Percentiles rank a stretch among this genome's conserved stretches.
These are phyloP conservation scores for Himantopus leucocephalus DNA, from an alignment of 2,113 vertebrate genomes.

Conservation along the genomic window DNA sequence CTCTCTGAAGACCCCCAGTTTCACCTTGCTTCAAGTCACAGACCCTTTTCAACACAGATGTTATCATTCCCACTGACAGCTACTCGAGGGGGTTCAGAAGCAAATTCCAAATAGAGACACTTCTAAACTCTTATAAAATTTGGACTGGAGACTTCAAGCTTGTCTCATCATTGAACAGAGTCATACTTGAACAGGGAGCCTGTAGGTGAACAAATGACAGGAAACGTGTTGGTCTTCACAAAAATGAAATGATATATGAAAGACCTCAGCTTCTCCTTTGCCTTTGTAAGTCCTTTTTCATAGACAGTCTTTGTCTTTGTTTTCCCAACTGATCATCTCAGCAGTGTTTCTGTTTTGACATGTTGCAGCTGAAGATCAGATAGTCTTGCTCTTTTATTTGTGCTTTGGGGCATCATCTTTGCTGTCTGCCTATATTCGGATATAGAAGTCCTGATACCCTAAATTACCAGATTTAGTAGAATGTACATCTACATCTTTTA, in stretches of 20 bases:
- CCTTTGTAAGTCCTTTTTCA: neutral
- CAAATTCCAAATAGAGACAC: neutral
- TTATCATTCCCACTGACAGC: neutral
- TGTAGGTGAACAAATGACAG: neutral
- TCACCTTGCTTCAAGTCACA: neutral
- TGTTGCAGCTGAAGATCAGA: neutral
- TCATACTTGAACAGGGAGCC: neutral
- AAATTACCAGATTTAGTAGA: neutral
- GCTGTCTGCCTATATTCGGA: neutral
- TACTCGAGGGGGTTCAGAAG: neutral
- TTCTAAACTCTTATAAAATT: neutral
- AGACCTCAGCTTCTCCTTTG: neutral
- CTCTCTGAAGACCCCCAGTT: fast-evolving
- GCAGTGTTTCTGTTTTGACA: neutral
- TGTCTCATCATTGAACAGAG: neutral
- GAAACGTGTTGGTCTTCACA: neutral
- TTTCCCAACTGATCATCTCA: neutral
- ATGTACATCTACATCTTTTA: neutral
- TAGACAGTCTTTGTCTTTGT: neutral
- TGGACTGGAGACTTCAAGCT: neutral
- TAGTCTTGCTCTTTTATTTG: neutral
- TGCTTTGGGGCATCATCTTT: neutral
- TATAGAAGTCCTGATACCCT: neutral
- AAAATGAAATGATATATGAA: neutral
- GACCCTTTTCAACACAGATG: neutral